phyloP scores from a whole-genome alignment of 2,888 invertebrate genomes.

The Salticus scenicus region DNA sequence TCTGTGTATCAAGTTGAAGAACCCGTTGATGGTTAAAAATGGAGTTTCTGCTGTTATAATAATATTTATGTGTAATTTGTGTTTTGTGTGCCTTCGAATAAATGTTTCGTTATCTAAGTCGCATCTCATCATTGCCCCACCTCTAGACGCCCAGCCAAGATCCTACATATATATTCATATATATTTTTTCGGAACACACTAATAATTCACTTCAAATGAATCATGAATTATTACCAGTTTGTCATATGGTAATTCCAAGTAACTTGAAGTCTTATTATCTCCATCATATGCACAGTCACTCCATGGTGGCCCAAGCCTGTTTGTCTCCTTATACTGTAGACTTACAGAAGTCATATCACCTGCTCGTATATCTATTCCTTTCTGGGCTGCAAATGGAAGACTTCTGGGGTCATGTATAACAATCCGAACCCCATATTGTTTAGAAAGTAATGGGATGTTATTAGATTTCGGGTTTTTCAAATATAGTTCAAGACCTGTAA shows the following conservation, averaged over 20 bases:
- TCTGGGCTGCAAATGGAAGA: slow-evolving; percentile 31
- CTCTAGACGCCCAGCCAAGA: too few species aligned
- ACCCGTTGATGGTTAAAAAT: too few species aligned
- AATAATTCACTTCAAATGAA: too few species aligned
- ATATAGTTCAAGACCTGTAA: slow-evolving; percentile 43
- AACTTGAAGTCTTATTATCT: slow-evolving; percentile 15
- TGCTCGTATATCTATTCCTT: slow-evolving; percentile 39
- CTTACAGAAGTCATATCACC: slow-evolving; percentile 31
- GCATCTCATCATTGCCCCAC: too few species aligned
- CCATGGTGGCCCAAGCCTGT: slow-evolving; percentile 45
- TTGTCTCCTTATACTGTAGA: slow-evolving; percentile 13
- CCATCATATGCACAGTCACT: slow-evolving; percentile 38
- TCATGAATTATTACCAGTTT: slow-evolving; percentile 49
- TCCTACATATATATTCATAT: not conserved
- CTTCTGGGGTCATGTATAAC: slow-evolving; percentile 44
- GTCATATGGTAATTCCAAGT: slow-evolving; percentile 27
- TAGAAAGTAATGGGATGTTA: slow-evolving; percentile 18
- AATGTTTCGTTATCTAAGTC: too few species aligned
- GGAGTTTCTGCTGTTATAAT: too few species aligned
- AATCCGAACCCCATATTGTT: slow-evolving; percentile 26
- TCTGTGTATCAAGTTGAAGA: too few species aligned
- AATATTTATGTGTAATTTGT: too few species aligned
- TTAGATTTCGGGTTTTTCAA: slow-evolving; percentile 19
- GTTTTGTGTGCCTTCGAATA: too few species aligned
- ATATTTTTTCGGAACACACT: too few species aligned